These are phyloP conservation scores for Heterotilapia buettikoferi DNA, from an alignment of 2,113 vertebrate species.

Conservation along the genomic window DNA sequence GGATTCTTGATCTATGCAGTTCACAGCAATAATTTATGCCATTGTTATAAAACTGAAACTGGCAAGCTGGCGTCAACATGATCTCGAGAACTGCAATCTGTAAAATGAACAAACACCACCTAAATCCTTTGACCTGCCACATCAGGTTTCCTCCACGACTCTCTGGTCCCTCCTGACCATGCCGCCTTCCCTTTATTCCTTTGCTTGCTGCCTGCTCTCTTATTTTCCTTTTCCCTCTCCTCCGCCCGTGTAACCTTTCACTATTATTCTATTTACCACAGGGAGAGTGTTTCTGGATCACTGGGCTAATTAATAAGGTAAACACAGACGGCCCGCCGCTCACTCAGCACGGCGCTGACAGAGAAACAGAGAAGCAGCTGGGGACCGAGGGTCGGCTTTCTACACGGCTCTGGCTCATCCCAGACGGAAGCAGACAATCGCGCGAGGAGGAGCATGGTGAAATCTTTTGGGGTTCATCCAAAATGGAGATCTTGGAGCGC, in stretches of 20 bases:
- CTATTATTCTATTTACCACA: slow-evolving; percentile 55
- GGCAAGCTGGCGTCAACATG: background rate
- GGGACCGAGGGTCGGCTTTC: background rate
- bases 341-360: slow-evolving; percentile 51
- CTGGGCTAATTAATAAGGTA: slow-evolving; percentile 68
- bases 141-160: background rate
- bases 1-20: background rate
- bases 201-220: background rate
- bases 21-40: background rate
- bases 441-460: background rate
- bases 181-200: background rate
- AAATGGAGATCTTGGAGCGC: background rate
- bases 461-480: background rate
- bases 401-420: too few species aligned
- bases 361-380: slow-evolving; percentile 5
- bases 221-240: slow-evolving; percentile 5
- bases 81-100: background rate
- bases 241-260: slow-evolving; percentile 24
- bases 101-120: background rate
- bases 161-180: slow-evolving; percentile 4
- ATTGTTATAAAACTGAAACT: background rate
- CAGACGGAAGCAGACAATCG: background rate
- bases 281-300: slow-evolving; percentile 65
- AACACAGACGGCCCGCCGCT: slow-evolving; percentile 40
- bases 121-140: slow-evolving; percentile 5